Evolutionary conservation across 2,113 vertebrate species (phyloP).

Genomic region (Neodon shergylaensis): DNA sequence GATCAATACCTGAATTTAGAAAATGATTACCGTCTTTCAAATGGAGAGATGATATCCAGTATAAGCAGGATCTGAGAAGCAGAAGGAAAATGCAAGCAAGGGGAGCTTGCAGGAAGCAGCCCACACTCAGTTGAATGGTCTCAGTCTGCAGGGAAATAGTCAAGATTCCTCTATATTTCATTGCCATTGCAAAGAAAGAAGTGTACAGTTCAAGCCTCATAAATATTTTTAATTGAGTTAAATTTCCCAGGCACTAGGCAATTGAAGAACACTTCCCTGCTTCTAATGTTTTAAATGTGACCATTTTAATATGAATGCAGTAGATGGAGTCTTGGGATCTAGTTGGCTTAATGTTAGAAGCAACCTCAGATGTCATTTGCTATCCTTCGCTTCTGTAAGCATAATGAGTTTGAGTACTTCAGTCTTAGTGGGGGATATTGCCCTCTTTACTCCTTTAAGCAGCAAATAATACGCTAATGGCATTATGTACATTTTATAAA

Average conservation of each 20-base stretch:
- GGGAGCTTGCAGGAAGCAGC: not conserved
- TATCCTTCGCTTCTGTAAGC: not conserved
- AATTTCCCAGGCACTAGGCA: not conserved
- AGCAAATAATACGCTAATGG: not conserved
- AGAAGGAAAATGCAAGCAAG: not conserved
- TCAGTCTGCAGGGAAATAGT: not conserved
- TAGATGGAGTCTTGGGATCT: not conserved
- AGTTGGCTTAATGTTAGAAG: slow-evolving; percentile 35
- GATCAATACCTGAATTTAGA: not conserved
- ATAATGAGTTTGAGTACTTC: not conserved
- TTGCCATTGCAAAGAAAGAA: slow-evolving; percentile 2
- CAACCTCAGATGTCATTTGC: slow-evolving; percentile 16
- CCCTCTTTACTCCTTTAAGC: not conserved
- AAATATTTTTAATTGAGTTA: slow-evolving; percentile 21
- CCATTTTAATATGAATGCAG: slow-evolving; percentile 21
- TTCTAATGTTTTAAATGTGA: slow-evolving; percentile 39
- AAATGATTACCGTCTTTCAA: not conserved
- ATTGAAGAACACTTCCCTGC: not conserved
- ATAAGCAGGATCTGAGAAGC: not conserved
- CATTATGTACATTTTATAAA: not conserved
- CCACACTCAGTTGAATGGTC: not conserved
- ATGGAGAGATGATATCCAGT: not conserved
- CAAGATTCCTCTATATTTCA: not conserved
- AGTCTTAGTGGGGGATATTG: slow-evolving; percentile 2
- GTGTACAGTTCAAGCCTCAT: not conserved